A percentile compares a stretch with the other conserved stretches of the same genome.
Evolutionary conservation across 2,113 vertebrate genomes (phyloP).

Genomic region (Seriola aureovittata): DNA sequence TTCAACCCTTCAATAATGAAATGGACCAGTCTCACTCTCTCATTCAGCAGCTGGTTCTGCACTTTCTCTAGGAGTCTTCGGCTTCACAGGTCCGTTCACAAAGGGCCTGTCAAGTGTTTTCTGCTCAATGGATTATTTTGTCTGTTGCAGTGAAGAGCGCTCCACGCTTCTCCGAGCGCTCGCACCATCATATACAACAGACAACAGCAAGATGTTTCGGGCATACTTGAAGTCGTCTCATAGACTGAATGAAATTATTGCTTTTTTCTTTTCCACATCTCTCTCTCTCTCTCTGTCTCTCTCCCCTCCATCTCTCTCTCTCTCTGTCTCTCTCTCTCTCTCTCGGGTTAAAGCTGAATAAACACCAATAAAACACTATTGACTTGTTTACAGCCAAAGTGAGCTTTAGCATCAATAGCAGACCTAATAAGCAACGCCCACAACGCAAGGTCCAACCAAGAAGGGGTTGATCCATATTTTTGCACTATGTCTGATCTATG

Average conservation of each 20-base stretch:
- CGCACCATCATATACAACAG: slow-evolving; percentile 1
- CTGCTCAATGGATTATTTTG: background rate
- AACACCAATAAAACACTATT: slow-evolving; percentile 41
- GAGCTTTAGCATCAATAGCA: slow-evolving; percentile 27
- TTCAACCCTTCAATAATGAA: no score
- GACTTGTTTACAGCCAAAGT: slow-evolving; percentile 40
- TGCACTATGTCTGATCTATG: background rate
- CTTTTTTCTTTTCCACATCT: slow-evolving; percentile 22
- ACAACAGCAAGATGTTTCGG: slow-evolving; percentile 7
- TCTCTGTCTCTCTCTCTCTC: background rate
- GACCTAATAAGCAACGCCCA: slow-evolving; percentile 6
- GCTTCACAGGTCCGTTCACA: background rate
- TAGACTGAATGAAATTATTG: slow-evolving; percentile 41
- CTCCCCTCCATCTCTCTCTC: background rate
- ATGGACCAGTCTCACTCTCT: no score
- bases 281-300: background rate
- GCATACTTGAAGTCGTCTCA: slow-evolving; percentile 13
- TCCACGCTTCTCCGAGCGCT: background rate
- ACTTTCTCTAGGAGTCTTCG: no score
- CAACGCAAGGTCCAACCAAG: background rate
- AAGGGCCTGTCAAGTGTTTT: slow-evolving; percentile 4
- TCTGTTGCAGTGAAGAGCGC: background rate
- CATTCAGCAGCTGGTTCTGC: no score
- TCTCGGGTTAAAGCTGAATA: slow-evolving; percentile 23
- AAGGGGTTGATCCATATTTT: background rate